phyloP scores from a whole-genome alignment of 2,888 invertebrate species.

The Calameuta pallipes region DNA sequence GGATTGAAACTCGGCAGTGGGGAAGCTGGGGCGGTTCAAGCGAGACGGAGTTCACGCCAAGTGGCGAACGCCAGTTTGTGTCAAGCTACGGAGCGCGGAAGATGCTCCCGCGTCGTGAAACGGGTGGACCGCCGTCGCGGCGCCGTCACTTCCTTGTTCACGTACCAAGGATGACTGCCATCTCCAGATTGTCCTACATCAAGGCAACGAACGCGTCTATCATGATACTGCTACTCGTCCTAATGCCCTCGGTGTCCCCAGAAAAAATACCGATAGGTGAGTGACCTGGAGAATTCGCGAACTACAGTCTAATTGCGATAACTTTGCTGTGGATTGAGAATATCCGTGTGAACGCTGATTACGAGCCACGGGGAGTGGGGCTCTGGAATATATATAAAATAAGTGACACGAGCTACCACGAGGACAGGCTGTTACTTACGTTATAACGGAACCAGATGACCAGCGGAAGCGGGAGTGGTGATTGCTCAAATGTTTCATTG shows the following conservation, averaged over 20 bases:
- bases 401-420: background rate
- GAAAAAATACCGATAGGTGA: conserved; percentile 58
- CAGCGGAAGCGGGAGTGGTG: background rate
- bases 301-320: background rate
- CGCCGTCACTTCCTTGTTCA: conserved; percentile 27
- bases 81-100: conserved; percentile 62
- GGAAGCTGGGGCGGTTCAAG: conserved; percentile 55
- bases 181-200: conserved; percentile 2
- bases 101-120: conserved; percentile 57
- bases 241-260: conserved; percentile 41
- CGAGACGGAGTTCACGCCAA: conserved; percentile 54
- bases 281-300: conserved; percentile 26
- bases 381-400: background rate
- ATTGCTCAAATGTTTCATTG: background rate
- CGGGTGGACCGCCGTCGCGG: conserved; percentile 47
- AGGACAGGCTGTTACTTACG: background rate
- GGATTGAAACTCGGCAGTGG: conserved; percentile 25
- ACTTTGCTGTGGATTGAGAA: background rate
- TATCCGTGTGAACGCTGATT: background rate
- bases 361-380: background rate
- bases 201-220: conserved; percentile 20
- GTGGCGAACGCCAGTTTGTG: conserved; percentile 61
- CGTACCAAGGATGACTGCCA: background rate
- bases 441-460: background rate
- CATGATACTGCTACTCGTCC: conserved; percentile 32